Percentiles rank a stretch among this genome's conserved stretches.
Evolutionary conservation across 30 jellyfish, hydroid and myxozoan species (phyloP).

Genomic region (Clytia hemisphaerica): DNA sequence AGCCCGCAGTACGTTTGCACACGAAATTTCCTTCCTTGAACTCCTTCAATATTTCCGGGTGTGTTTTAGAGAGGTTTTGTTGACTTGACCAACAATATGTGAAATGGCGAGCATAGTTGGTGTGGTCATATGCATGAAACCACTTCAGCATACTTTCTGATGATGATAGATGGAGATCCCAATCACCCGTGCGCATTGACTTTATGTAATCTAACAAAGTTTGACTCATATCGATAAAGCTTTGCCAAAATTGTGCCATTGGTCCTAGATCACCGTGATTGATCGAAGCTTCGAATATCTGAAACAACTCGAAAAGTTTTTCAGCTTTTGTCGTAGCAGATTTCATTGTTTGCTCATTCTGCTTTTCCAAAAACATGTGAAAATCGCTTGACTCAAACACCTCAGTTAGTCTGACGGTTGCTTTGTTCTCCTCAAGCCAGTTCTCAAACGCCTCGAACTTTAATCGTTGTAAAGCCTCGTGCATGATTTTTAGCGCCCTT

Average conservation of each 20-base stretch:
- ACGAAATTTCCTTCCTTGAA: not conserved
- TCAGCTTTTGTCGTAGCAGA: slow-evolving; percentile 1
- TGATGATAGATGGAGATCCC: not conserved
- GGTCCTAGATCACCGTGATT: slow-evolving; percentile 4
- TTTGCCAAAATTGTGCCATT: slow-evolving; percentile 1
- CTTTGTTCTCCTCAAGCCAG: slow-evolving; percentile 8
- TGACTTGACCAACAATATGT: not conserved
- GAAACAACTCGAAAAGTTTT: not conserved
- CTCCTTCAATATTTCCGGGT: not conserved
- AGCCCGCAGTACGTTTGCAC: not conserved
- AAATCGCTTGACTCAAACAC: not conserved
- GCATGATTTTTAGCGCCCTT: slow-evolving; percentile 6
- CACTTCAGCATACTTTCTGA: not conserved
- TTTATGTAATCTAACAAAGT: not conserved
- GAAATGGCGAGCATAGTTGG: not conserved
- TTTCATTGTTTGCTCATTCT: too few species aligned
- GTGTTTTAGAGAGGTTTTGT: not conserved
- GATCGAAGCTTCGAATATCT: not conserved
- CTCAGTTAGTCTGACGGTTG: too few species aligned
- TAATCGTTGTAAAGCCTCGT: too few species aligned
- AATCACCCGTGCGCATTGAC: not conserved
- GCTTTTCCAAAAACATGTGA: not conserved
- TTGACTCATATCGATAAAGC: not conserved
- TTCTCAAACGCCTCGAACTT: slow-evolving; percentile 7
- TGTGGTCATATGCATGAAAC: not conserved